These are phyloP conservation scores for Ceriagrion tenellum DNA, from an alignment of 2,888 invertebrate genomes.

Conservation along the genomic window DNA sequence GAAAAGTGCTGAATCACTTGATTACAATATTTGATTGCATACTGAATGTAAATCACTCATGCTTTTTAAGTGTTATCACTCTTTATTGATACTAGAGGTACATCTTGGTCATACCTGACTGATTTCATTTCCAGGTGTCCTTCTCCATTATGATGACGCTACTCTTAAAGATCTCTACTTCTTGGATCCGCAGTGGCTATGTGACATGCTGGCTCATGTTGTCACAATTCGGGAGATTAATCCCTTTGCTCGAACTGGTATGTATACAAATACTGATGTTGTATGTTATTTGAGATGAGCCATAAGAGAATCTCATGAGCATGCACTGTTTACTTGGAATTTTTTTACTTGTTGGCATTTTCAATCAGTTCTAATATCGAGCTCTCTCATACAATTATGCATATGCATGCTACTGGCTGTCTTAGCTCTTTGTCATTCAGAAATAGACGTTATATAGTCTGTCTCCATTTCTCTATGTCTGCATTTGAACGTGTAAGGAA, in stretches of 20 bases:
- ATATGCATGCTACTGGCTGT: not conserved
- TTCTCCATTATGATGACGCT: conserved; percentile 96
- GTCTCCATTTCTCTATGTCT: not conserved
- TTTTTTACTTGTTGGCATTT: too few species aligned
- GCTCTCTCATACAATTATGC: not conserved
- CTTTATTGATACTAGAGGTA: not conserved
- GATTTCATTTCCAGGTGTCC: conserved; percentile 83
- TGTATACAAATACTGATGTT: conserved; percentile 55
- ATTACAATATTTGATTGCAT: too few species aligned
- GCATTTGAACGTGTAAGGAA: too few species aligned
- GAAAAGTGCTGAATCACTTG: too few species aligned
- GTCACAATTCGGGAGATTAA: conserved; percentile 98
- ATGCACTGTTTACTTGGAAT: too few species aligned
- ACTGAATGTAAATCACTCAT: too few species aligned
- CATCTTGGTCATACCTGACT: not conserved
- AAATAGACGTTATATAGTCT: not conserved
- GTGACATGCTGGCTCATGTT: conserved; percentile 97
- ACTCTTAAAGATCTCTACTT: conserved; percentile 97
- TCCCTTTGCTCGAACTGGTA: conserved; percentile 93
- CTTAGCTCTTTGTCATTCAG: not conserved
- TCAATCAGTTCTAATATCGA: not conserved
- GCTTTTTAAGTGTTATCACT: not conserved
- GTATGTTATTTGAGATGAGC: not conserved
- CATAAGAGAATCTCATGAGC: too few species aligned
- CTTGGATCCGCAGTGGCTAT: conserved; percentile 98